Conservation (phyloP, 1,140 invertebrate species). For the Drosophila bocki region DNA sequence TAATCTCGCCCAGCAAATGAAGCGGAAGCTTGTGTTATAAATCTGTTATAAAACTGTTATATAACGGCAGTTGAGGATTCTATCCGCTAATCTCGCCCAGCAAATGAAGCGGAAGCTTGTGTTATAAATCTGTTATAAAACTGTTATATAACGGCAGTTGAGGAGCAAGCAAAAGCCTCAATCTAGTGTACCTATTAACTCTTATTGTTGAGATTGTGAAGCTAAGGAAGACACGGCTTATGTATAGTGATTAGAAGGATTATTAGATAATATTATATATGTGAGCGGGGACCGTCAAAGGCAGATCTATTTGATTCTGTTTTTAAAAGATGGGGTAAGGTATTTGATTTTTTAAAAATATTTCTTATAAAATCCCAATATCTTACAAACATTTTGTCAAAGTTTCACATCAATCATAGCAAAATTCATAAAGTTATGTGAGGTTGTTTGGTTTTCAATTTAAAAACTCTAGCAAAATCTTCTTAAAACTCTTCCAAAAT, state of each 20-base stretch:
- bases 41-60: constrained; percentile 25
- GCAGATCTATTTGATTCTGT: too few species aligned
- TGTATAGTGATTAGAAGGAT: constrained; percentile 10
- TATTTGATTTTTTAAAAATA: too few species aligned
- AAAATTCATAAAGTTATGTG: too few species aligned
- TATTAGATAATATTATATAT: constrained; percentile 8
- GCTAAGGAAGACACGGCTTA: neutral
- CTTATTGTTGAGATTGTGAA: constrained; percentile 27
- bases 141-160: constrained; percentile 9
- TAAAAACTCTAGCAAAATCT: too few species aligned
- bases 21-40: constrained; percentile 15
- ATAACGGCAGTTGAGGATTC: neutral
- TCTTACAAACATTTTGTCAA: too few species aligned
- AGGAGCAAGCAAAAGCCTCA: neutral
- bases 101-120: neutral
- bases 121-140: constrained; percentile 23
- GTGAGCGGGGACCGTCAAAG: constrained; percentile 13
- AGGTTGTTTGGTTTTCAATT: too few species aligned
- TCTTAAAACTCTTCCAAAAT: too few species aligned
- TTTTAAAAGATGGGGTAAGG: too few species aligned
- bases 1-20: too few species aligned
- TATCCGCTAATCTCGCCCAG: constrained; percentile 10
- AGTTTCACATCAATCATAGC: too few species aligned
- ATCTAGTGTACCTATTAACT: constrained; percentile 19
- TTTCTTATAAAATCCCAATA: too few species aligned